Percentiles rank a stretch among this genome's conserved stretches.
Conservation (phyloP, 2,113 vertebrate genomes). For the Xiphorhynchus elegans region DNA sequence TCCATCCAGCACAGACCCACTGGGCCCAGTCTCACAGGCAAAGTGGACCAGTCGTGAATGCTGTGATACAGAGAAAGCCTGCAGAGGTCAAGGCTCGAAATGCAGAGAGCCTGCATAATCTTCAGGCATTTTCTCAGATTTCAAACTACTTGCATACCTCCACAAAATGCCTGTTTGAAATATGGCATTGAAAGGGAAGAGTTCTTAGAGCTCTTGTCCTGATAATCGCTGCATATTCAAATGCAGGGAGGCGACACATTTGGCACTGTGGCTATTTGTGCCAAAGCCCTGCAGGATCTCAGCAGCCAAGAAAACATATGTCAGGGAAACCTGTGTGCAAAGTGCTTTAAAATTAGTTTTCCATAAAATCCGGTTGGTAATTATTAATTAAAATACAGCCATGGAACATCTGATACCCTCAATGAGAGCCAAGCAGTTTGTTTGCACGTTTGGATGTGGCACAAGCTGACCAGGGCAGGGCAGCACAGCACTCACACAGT, state of each 20-base stretch:
- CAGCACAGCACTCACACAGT: background rate
- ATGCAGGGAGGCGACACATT: fast-evolving
- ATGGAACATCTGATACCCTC: background rate
- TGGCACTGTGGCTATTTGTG: background rate
- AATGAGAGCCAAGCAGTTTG: background rate
- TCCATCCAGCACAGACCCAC: background rate
- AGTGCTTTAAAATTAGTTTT: conserved; percentile 35
- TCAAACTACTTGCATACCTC: background rate
- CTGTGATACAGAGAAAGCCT: fast-evolving
- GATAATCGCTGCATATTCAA: background rate
- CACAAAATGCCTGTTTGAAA: background rate
- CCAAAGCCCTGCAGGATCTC: background rate
- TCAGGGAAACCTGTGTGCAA: conserved; percentile 27
- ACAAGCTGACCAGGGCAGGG: background rate
- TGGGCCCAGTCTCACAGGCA: fast-evolving
- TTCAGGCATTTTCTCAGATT: background rate
- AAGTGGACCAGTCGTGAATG: background rate
- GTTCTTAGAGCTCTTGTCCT: background rate
- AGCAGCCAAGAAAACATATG: conserved; percentile 23
- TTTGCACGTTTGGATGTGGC: background rate
- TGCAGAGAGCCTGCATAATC: background rate
- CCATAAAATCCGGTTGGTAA: conserved; percentile 38
- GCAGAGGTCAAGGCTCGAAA: background rate
- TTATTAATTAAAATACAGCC: conserved; percentile 49
- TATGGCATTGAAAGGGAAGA: background rate